Conservation (phyloP, 1,140 invertebrate genomes). For the Sinella curviseta region DNA sequence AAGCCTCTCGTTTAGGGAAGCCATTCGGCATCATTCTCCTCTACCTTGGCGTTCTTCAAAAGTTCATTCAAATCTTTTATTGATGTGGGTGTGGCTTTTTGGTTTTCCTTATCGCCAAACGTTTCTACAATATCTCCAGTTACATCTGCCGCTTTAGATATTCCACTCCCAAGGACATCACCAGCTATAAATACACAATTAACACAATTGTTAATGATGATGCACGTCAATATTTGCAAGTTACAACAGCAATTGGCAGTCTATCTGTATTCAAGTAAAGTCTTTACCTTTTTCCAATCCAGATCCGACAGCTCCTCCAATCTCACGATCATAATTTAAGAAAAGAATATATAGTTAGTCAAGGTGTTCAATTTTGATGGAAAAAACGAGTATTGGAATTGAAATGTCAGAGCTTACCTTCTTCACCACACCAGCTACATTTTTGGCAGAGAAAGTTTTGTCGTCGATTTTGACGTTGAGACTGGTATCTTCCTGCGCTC, state of each 20-base stretch:
- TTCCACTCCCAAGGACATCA: slow-evolving; percentile 42
- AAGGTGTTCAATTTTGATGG: no score
- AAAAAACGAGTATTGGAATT: no score
- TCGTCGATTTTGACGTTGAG: slow-evolving; percentile 73
- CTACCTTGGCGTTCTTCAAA: slow-evolving; percentile 32
- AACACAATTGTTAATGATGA: no score
- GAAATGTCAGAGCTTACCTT: slow-evolving; percentile 59
- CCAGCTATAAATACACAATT: slow-evolving; percentile 32
- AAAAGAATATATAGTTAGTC: neutral
- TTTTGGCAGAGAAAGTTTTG: slow-evolving; percentile 71
- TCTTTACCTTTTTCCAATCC: slow-evolving; percentile 43
- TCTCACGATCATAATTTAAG: slow-evolving; percentile 30
- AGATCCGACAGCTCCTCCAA: slow-evolving; percentile 42
- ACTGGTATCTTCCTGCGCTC: slow-evolving; percentile 59
- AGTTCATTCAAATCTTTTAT: slow-evolving; percentile 37
- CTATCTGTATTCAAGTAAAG: no score
- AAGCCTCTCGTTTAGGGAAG: no score
- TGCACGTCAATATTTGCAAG: no score
- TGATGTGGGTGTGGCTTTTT: slow-evolving; percentile 10
- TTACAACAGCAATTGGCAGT: no score
- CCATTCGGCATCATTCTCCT: slow-evolving; percentile 48
- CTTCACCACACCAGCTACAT: slow-evolving; percentile 67
- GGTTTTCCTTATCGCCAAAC: slow-evolving; percentile 32
- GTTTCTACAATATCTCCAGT: slow-evolving; percentile 39
- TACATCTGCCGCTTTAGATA: slow-evolving; percentile 44